Evolutionary conservation across 2,888 invertebrate genomes (phyloP).

Genomic region (Brachyopa scutellaris): DNA sequence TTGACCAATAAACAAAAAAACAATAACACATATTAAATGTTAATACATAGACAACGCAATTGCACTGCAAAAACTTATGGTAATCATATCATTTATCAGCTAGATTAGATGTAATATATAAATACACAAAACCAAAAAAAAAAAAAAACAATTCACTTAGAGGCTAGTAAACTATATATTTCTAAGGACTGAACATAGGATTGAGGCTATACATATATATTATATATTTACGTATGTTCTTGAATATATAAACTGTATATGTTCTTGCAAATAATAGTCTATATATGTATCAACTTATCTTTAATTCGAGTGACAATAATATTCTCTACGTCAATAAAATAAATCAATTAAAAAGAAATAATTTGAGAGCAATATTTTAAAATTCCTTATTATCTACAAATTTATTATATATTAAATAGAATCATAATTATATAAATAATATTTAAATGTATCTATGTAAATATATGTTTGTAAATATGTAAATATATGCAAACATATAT

Average conservation of each 20-base stretch:
- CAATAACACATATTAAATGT: background rate
- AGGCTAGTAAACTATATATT: constrained; percentile 8
- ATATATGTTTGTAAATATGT: constrained; percentile 19
- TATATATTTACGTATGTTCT: constrained; percentile 7
- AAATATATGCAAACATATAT: constrained; percentile 17
- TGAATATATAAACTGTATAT: constrained; percentile 1
- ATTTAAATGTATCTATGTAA: constrained; percentile 8
- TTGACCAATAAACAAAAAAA: background rate
- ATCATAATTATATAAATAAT: constrained; percentile 5
- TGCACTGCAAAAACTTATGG: constrained; percentile 5
- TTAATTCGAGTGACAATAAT: constrained; percentile 48
- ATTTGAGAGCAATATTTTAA: constrained; percentile 56
- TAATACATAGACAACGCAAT: background rate
- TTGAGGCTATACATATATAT: constrained; percentile 3
- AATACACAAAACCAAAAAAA: no score
- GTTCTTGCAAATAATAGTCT: constrained; percentile 22
- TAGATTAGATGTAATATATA: background rate
- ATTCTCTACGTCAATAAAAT: constrained; percentile 38
- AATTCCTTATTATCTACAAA: constrained; percentile 9
- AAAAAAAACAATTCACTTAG: constrained; percentile 17
- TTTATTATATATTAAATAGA: background rate
- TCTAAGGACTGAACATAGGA: constrained; percentile 21
- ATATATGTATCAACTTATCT: constrained; percentile 30
- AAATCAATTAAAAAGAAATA: constrained; percentile 39
- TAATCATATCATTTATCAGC: constrained; percentile 31